Base-by-base conservation (phyloP, 2,113 vertebrate species). In the Microtus richardsoni region DNA sequence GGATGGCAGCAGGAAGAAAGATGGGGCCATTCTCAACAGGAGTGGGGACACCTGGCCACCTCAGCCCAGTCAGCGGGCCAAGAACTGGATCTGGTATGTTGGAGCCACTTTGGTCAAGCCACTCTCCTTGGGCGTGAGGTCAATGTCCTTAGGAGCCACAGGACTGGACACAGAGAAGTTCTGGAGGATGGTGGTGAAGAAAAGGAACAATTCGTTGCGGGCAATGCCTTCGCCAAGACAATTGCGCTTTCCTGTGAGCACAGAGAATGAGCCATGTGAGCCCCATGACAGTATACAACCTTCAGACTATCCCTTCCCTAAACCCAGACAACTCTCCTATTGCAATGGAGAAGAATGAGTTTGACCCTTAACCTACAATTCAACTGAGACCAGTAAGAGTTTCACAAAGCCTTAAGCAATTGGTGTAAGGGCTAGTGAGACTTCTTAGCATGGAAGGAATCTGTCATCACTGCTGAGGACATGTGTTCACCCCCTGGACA, bases 111-210 rank as follows among this genome's bases (percentile, higher is more conserved):
- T 98, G 2, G 94, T 96, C 30, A 98, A 2, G 7, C 98, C 97
- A 2, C 33, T 54, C 44, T 95, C 94, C 60, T 1, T 91, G 0
- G 98, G 97, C 2, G 96, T 97, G 39, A 98, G 93, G 60, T 98
- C 96, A 2, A 96, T 97, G 83, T 96, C 93, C 17, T 94, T 33
- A 0, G 96, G 96, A 19, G 77, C 94, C 70, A 92, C 2, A 0
- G 94, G 52, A 26, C 88, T 73, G 83, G 87, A 49, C 70, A 97
- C 4, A 0, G 79, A 96, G 96, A 98, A 98, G 82, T 97, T 97
- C 92, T 98, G 98, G 19, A 98, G 94, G 64, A 98, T 93, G 62
- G 97, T 96, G 54, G 97, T 98, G 91, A 98, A 96, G 96, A 80
- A 80, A 19, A 98, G 73, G 95, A 98, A 98, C 49, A 98, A 88